phyloP scores from a whole-genome alignment of 2,113 vertebrate genomes.

The Aramus guarauna region DNA sequence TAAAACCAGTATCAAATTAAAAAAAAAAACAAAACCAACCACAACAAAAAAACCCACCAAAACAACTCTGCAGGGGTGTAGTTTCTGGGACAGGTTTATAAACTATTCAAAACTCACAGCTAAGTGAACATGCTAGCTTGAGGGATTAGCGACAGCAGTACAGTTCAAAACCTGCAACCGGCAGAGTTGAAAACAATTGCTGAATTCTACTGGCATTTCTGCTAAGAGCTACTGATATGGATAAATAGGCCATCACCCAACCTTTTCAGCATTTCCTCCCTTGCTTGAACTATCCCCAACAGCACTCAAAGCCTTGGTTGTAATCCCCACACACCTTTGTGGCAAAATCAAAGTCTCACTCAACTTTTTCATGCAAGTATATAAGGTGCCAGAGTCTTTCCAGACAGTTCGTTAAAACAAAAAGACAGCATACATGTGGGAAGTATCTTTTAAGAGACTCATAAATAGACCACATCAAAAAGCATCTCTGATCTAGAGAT shows the following conservation, averaged over 20 bases:
- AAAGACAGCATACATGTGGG: neutral
- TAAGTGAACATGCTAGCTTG: neutral
- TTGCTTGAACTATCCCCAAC: neutral
- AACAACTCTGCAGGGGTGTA: neutral
- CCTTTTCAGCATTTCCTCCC: neutral
- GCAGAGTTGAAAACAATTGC: neutral
- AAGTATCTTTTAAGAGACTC: neutral
- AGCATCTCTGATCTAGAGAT: neutral
- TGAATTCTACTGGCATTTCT: neutral
- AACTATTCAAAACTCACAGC: slow-evolving; percentile 8
- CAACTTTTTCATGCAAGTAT: neutral
- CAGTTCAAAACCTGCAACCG: neutral
- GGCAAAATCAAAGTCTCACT: neutral
- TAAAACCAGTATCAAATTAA: neutral
- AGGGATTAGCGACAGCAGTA: neutral
- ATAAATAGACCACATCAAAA: neutral
- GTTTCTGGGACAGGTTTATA: neutral
- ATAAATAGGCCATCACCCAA: neutral
- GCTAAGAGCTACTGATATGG: neutral
- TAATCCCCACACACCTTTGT: neutral
- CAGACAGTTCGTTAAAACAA: neutral
- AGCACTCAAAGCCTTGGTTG: neutral
- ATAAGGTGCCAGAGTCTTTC: neutral
- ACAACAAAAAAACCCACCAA: too few species aligned
- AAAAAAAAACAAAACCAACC: too few species aligned